Conservation (phyloP, 2,113 vertebrate species). For the Marmota monax region DNA sequence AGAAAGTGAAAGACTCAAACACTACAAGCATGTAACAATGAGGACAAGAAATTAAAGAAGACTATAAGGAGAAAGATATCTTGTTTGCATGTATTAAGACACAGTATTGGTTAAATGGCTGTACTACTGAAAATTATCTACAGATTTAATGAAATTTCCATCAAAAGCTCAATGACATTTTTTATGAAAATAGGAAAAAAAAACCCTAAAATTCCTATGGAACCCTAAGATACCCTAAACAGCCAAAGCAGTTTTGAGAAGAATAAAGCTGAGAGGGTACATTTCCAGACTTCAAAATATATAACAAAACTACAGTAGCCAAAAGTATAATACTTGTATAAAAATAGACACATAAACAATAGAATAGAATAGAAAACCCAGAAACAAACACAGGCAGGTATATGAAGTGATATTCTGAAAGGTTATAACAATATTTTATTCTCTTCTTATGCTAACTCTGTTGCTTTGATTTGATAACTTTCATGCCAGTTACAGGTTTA, state of each 20-base stretch:
- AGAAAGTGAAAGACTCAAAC: neutral
- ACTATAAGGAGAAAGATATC: no score
- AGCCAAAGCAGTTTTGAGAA: neutral
- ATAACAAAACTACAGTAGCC: neutral
- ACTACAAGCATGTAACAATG: neutral
- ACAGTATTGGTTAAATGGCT: no score
- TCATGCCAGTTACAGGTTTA: neutral
- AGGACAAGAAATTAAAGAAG: neutral
- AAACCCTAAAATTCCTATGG: neutral
- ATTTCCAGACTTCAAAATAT: neutral
- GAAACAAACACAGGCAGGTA: neutral
- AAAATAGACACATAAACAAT: neutral
- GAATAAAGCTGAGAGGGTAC: neutral
- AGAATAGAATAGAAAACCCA: neutral
- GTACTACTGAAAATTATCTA: no score
- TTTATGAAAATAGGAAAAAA: neutral
- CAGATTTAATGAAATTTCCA: neutral
- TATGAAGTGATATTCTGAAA: neutral
- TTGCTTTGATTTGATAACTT: neutral
- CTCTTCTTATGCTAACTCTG: neutral
- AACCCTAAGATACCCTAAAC: neutral
- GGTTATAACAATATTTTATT: neutral
- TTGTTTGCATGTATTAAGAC: no score
- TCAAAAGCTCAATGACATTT: neutral
- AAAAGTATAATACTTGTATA: neutral